Percentiles rank a stretch among this genome's conserved stretches.
Evolutionary conservation across 1,140 invertebrate species (phyloP).

Genomic region (Acromyrmex echinatior): DNA sequence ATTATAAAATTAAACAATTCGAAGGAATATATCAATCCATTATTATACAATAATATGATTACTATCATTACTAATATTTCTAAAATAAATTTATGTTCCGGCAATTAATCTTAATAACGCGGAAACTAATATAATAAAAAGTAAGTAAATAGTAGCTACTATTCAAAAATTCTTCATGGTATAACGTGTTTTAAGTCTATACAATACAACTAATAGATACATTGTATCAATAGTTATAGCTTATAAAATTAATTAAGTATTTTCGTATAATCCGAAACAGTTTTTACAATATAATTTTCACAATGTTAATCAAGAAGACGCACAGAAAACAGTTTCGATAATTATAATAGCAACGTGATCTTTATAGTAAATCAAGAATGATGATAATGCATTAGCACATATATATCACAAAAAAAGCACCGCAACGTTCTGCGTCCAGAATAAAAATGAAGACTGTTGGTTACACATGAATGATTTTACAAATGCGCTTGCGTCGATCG

Average conservation of each 20-base stretch:
- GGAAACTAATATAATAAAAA: no score
- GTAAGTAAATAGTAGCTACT: no score
- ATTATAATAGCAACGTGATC: not conserved
- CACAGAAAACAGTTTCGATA: not conserved
- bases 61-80: no score
- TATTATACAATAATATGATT: no score
- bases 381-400: not conserved
- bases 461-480: not conserved
- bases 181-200: not conserved
- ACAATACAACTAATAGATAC: not conserved
- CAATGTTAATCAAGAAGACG: not conserved
- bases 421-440: not conserved
- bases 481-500: conserved; percentile 46
- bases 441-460: conserved; percentile 18
- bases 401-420: not conserved
- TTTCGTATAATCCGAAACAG: not conserved
- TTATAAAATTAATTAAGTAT: not conserved
- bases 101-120: no score
- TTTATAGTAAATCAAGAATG: not conserved
- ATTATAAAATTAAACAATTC: no score
- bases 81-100: no score
- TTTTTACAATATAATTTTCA: not conserved
- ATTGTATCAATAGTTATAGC: not conserved
- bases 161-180: not conserved
- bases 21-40: no score